phyloP scores from a whole-genome alignment of 2,113 vertebrate genomes.

The Dicerorhinus sumatrensis region DNA sequence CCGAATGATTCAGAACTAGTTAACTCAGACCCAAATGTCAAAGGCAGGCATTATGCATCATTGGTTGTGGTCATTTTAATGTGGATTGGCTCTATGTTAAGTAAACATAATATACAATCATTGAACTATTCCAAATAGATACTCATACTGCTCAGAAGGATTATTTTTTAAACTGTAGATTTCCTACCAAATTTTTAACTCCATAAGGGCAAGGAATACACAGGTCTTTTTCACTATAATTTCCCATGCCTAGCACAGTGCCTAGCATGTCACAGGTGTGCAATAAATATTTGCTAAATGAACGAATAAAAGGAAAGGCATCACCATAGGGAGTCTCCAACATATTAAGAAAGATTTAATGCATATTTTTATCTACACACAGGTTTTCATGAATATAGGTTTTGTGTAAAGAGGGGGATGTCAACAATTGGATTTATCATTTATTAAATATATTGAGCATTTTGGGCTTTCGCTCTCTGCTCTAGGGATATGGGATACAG shows the following conservation, averaged over 20 bases:
- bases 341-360: neutral
- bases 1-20: conserved; percentile 18
- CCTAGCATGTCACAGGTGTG: neutral
- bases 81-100: neutral
- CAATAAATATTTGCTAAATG: neutral
- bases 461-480: neutral
- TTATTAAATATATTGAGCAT: neutral
- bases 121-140: neutral
- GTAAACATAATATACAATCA: neutral
- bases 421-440: neutral
- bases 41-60: neutral
- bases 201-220: neutral
- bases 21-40: neutral
- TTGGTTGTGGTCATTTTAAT: neutral
- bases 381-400: neutral
- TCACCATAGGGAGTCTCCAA: neutral
- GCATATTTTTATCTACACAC: neutral
- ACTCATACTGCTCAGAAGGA: neutral
- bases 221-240: neutral
- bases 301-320: neutral
- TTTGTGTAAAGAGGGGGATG: neutral
- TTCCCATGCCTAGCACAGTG: neutral
- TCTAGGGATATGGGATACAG: neutral
- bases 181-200: neutral
- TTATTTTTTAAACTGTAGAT: neutral